Base-by-base conservation (phyloP, 1,140 invertebrate species). In the Coenobita brevimanus region DNA sequence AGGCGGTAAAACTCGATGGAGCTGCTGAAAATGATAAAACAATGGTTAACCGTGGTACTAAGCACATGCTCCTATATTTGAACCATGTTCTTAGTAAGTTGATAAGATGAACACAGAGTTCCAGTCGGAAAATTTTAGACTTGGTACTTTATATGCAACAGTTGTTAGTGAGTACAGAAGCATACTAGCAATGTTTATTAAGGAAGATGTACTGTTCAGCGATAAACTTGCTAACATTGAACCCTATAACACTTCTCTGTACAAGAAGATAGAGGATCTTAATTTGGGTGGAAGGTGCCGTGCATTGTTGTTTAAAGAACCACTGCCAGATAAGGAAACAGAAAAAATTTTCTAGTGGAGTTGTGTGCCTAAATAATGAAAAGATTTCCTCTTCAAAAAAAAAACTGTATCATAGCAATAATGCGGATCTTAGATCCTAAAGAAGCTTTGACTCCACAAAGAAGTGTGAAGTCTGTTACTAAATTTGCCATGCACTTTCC, bases 121-220 rank as follows among this genome's bases (percentile, higher is more conserved):
- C 30, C 76, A 79, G 41, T 38, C 80, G n/a, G 33, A 82, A 62
- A n/a, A 57, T 36, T 62, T 67, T 41, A 67, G 80, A 62, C 80
- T 62, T 30, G 24, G n/a, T 21, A 41, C 50, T 27, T 41, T 64
- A 15, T 82, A 24, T 24, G 24, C 33, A 15, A 62, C 75, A 50
- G 54, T 79, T 50, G 46, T 10, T 54, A 46, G 54, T 50, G 75
- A 50, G 46, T 79, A 79, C 46, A 41, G 75, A 54, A 54, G 2
- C n/a, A 79, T 79, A 2, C n/a, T 79, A 54, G 46, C 41, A 46
- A 43, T 79, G 46, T 79, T 79, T 79, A n/a, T 79, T 79, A 43
- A 54, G n/a, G 46, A 79, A 50, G 46, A 79, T 24, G 75, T 79
- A 10, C 21, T 79, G 21, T n/a, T 21, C n/a, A 24, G 15, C n/a